These are phyloP conservation scores for Squalus acanthias DNA, from an alignment of 2,797 vertebrate genomes.

Conservation along the genomic window DNA sequence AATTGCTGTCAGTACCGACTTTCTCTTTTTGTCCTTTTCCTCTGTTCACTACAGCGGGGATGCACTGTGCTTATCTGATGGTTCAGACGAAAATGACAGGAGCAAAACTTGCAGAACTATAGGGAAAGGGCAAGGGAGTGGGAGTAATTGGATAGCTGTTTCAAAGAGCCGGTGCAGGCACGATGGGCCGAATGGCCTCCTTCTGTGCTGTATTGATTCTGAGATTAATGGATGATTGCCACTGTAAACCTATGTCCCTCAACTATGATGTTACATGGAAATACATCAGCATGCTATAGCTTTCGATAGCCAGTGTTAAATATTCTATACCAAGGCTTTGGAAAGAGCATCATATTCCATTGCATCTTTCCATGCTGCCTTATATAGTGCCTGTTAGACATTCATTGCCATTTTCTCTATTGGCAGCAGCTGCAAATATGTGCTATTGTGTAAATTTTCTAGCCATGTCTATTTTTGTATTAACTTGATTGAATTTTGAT, in stretches of 20 bases:
- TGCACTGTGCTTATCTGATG: not conserved
- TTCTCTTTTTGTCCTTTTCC: not conserved
- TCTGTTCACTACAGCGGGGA: not conserved
- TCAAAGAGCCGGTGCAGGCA: not conserved
- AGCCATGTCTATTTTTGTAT: not conserved
- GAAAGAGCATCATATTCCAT: not conserved
- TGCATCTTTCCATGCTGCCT: not conserved
- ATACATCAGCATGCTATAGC: not conserved
- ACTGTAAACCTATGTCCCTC: not conserved
- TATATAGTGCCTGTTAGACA: too few relatives aligned
- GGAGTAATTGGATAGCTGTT: not conserved
- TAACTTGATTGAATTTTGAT: not conserved
- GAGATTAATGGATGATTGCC: not conserved
- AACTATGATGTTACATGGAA: not conserved
- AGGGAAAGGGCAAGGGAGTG: not conserved
- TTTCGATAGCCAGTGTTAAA: not conserved
- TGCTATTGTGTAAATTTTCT: not conserved
- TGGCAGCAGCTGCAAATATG: not conserved
- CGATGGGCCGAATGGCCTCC: not conserved
- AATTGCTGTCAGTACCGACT: not conserved
- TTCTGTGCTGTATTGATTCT: not conserved
- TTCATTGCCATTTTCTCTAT: not conserved
- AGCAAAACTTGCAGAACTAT: too few relatives aligned
- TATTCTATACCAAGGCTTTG: not conserved
- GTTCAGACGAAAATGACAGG: not conserved